Evolutionary conservation across 2,113 vertebrate species (phyloP).

Genomic region (Trinectes maculatus): DNA sequence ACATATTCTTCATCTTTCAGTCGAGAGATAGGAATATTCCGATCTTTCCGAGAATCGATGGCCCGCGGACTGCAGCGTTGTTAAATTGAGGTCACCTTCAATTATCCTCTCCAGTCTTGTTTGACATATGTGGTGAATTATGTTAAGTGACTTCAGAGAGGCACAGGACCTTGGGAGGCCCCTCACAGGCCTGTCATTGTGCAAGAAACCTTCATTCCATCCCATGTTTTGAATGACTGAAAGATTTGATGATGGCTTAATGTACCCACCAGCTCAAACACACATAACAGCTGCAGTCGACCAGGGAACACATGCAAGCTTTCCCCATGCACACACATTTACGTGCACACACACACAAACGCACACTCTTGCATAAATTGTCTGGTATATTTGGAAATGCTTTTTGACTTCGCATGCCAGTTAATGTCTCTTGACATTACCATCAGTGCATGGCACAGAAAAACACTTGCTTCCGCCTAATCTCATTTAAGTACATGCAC

Average conservation of each 20-base stretch:
- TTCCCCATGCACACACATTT: not conserved
- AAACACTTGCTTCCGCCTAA: not conserved
- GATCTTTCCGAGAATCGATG: constrained; percentile 49
- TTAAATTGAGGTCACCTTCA: constrained; percentile 74
- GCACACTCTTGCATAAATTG: constrained; percentile 45
- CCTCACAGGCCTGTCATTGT: constrained; percentile 11
- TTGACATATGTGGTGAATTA: constrained; percentile 62
- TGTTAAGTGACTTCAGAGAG: constrained; percentile 52
- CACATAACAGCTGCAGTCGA: constrained; percentile 23
- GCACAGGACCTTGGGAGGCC: constrained; percentile 38
- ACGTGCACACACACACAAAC: too few relatives aligned
- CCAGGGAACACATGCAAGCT: not conserved
- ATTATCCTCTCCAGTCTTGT: constrained; percentile 49
- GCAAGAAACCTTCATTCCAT: constrained; percentile 34
- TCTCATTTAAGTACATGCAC: not conserved
- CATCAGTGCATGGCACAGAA: constrained; percentile 6
- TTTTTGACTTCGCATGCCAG: constrained; percentile 48
- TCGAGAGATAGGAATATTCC: constrained; percentile 22
- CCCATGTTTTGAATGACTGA: constrained; percentile 47
- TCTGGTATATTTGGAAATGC: constrained; percentile 44
- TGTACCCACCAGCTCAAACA: constrained; percentile 26
- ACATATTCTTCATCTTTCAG: constrained; percentile 41
- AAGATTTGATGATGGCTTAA: constrained; percentile 23
- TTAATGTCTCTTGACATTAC: constrained; percentile 39
- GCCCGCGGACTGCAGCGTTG: constrained; percentile 43